Conservation (phyloP, 1,140 invertebrate species). For the Achatina immaculata region DNA sequence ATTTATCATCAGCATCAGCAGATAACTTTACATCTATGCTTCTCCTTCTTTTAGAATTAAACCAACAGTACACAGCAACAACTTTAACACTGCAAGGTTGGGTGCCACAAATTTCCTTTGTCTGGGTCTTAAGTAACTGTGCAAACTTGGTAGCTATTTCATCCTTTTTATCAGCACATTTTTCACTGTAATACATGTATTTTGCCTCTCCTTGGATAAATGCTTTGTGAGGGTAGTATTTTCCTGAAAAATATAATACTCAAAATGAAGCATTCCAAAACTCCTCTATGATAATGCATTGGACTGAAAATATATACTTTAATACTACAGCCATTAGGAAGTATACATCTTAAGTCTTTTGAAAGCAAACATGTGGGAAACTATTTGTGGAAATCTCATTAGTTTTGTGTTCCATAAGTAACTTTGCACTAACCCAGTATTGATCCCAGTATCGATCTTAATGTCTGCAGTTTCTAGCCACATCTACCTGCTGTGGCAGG, state of each 20-base stretch:
- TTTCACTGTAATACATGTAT: constrained; percentile 43
- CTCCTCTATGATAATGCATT: no score
- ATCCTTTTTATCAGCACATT: constrained; percentile 29
- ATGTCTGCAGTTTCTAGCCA: no score
- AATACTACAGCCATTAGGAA: no score
- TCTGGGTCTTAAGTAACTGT: constrained; percentile 26
- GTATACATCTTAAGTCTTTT: no score
- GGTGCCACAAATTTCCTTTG: constrained; percentile 41
- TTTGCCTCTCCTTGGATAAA: constrained; percentile 32
- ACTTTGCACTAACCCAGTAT: no score
- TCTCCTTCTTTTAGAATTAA: constrained; percentile 23
- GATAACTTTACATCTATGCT: background rate
- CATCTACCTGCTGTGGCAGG: no score
- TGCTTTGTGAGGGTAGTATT: constrained; percentile 33
- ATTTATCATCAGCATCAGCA: background rate
- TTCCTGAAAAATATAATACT: constrained; percentile 41
- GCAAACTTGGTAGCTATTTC: constrained; percentile 40
- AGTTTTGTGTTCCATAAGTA: no score
- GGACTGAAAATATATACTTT: no score
- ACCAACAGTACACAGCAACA: constrained; percentile 36
- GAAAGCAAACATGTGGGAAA: no score
- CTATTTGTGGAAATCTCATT: no score
- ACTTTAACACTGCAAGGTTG: constrained; percentile 33
- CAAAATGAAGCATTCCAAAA: no score
- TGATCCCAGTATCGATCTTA: no score